Conservation (phyloP, 2,797 vertebrate species). For the Rhinogobio ventralis region DNA sequence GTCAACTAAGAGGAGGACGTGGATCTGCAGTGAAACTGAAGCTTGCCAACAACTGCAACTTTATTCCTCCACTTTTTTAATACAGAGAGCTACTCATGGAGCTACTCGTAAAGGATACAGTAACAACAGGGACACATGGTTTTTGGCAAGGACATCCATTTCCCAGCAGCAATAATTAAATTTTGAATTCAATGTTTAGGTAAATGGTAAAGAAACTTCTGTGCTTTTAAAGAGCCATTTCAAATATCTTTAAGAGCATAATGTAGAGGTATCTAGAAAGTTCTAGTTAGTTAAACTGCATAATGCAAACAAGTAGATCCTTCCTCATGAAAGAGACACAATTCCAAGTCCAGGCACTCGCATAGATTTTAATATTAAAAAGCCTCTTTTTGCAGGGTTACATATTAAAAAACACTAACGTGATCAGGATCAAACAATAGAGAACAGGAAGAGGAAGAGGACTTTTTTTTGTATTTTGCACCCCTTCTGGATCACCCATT, state of each 20-base stretch:
- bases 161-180: not conserved
- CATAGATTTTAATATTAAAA: not conserved
- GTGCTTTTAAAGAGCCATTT: not conserved
- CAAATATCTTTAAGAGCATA: not conserved
- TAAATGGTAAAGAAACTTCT: not conserved
- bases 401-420: not conserved
- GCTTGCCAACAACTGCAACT: slow-evolving; percentile 44
- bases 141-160: not conserved
- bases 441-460: not conserved
- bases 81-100: not conserved
- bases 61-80: slow-evolving; percentile 35
- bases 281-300: not conserved
- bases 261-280: not conserved
- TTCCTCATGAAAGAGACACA: not conserved
- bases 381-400: not conserved
- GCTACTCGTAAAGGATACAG: slow-evolving; percentile 7
- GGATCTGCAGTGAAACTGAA: slow-evolving; percentile 47
- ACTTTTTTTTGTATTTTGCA: too few relatives aligned
- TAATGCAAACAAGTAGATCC: not conserved
- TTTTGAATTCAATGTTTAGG: not conserved
- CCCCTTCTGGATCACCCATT: too few relatives aligned
- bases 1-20: slow-evolving; percentile 43
- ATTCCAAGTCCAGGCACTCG: not conserved
- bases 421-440: not conserved
- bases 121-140: slow-evolving; percentile 13